phyloP scores from a whole-genome alignment of 2,113 vertebrate species.

The Oryzias woworae region DNA sequence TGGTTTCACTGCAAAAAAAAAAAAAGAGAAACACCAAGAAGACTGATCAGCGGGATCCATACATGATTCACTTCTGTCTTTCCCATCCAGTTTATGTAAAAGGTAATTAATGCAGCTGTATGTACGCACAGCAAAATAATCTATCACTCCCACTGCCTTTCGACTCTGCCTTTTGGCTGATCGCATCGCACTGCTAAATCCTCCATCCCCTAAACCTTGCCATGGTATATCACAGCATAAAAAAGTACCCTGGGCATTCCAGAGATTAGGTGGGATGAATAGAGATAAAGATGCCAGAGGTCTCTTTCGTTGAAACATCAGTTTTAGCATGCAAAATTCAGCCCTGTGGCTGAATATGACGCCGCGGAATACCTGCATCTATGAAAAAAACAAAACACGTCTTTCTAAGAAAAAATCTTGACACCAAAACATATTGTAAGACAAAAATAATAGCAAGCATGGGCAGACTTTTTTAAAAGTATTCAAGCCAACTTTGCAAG shows the following conservation, averaged over 20 bases:
- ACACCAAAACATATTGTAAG: slow-evolving; percentile 47
- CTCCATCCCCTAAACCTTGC: slow-evolving; percentile 52
- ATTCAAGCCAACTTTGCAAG: slow-evolving; percentile 23
- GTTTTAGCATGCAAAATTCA: slow-evolving; percentile 54
- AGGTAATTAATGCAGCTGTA: slow-evolving; percentile 66
- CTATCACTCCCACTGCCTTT: slow-evolving; percentile 21
- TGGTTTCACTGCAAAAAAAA: slow-evolving; percentile 22
- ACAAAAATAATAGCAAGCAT: slow-evolving; percentile 22
- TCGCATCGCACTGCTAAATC: slow-evolving; percentile 51
- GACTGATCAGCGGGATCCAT: slow-evolving; percentile 44
- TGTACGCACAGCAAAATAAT: slow-evolving; percentile 52
- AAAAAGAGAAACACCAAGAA: slow-evolving; percentile 24
- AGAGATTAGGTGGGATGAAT: slow-evolving; percentile 65
- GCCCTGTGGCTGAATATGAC: slow-evolving; percentile 21
- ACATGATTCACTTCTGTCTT: slow-evolving; percentile 55
- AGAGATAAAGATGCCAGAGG: slow-evolving; percentile 57
- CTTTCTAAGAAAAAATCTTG: slow-evolving; percentile 29
- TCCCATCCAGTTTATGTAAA: slow-evolving; percentile 40
- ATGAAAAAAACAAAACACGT: slow-evolving; percentile 19
- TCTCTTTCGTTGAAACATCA: slow-evolving; percentile 53
- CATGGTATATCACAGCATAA: slow-evolving; percentile 67
- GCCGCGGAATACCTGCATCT: slow-evolving; percentile 32
- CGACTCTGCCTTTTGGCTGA: slow-evolving; percentile 46
- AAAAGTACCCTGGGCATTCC: slow-evolving; percentile 59
- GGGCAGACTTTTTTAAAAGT: slow-evolving; percentile 27